These are phyloP conservation scores for Isurus oxyrinchus DNA, from an alignment of 2,113 vertebrate species.

Conservation along the genomic window DNA sequence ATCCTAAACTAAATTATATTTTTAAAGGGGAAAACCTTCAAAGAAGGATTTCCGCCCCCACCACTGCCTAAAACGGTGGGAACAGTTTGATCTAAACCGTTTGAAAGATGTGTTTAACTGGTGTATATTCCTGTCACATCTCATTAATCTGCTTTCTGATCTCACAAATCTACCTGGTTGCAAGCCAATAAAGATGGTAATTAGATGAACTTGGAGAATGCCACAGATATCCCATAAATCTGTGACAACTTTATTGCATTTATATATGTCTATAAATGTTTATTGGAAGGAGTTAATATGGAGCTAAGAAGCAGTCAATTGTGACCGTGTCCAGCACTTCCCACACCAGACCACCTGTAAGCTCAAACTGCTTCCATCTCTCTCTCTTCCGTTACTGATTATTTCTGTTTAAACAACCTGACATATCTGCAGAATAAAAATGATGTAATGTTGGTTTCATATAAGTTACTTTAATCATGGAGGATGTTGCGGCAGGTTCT, in stretches of 20 bases:
- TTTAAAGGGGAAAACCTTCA: neutral
- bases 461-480: neutral
- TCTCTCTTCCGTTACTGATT: neutral
- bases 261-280: neutral
- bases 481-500: neutral
- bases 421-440: neutral
- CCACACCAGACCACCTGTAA: neutral
- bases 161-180: neutral
- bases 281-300: neutral
- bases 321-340: neutral
- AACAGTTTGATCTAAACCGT: neutral
- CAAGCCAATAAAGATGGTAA: neutral
- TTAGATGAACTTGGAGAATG: neutral
- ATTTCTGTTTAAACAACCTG: too few species aligned
- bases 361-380: neutral
- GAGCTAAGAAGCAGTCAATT: neutral
- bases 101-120: neutral
- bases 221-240: neutral
- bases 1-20: neutral
- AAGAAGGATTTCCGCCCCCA: neutral
- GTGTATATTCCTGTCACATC: neutral
- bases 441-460: neutral
- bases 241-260: neutral
- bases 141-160: neutral
- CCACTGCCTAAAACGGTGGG: neutral